phyloP scores from a whole-genome alignment of 2,888 invertebrate species.

The Ptychoptera albimana region DNA sequence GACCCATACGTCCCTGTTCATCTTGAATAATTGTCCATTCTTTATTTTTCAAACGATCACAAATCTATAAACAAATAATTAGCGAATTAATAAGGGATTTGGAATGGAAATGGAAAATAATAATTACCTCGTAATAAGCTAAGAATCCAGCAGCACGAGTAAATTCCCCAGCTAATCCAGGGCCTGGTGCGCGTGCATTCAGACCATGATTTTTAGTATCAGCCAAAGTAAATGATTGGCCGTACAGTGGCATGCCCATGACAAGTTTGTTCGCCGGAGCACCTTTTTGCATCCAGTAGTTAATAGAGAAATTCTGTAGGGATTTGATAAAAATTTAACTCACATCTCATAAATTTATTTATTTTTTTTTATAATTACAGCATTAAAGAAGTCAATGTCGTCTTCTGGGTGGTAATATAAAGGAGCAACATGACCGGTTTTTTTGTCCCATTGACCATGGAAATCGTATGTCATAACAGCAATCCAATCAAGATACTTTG shows the following conservation, averaged over 20 bases:
- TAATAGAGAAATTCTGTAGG: conserved; percentile 63
- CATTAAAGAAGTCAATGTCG: conserved; percentile 66
- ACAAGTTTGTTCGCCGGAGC: conserved; percentile 66
- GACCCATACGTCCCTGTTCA: conserved; percentile 62
- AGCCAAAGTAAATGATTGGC: conserved; percentile 63
- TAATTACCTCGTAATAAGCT: conserved; percentile 65
- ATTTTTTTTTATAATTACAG: conserved; percentile 38
- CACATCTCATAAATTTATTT: not conserved
- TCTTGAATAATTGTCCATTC: conserved; percentile 74
- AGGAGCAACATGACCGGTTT: conserved; percentile 80
- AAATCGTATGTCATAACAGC: conserved; percentile 88
- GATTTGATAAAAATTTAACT: conserved; percentile 9
- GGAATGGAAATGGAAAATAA: not conserved
- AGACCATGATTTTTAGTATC: conserved; percentile 45
- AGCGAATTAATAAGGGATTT: conserved; percentile 4
- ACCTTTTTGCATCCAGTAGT: conserved; percentile 78
- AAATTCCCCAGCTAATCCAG: conserved; percentile 71
- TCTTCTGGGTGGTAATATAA: conserved; percentile 69
- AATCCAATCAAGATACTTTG: conserved; percentile 70
- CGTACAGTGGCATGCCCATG: conserved; percentile 81
- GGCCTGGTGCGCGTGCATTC: conserved; percentile 59
- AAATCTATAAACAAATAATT: conserved; percentile 40
- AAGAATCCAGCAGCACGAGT: conserved; percentile 74
- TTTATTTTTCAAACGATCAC: conserved; percentile 58
- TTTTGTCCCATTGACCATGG: conserved; percentile 85